phyloP scores from a whole-genome alignment of 2,113 vertebrate genomes.

The Cyanocitta stelleri region DNA sequence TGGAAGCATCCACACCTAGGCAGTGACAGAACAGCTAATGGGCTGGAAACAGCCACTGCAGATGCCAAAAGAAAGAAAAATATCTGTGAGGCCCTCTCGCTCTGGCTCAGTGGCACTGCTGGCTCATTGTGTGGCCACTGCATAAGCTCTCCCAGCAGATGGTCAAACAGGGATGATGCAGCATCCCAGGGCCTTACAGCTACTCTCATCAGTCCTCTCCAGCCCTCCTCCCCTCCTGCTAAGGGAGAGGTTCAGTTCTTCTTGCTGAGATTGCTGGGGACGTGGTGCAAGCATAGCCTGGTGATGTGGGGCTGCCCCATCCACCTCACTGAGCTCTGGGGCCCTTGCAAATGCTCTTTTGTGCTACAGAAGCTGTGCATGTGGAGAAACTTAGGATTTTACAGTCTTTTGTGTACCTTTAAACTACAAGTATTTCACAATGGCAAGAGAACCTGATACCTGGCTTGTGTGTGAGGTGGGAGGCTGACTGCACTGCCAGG shows the following conservation, averaged over 20 bases:
- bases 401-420: background rate
- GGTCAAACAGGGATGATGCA: background rate
- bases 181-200: background rate
- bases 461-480: background rate
- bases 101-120: background rate
- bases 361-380: background rate
- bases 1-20: conserved; percentile 19
- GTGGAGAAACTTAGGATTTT: background rate
- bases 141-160: accelerated
- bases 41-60: background rate
- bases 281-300: background rate
- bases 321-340: background rate
- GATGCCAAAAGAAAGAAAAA: background rate
- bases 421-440: background rate
- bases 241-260: background rate
- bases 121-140: background rate
- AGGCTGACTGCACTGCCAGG: background rate
- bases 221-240: background rate
- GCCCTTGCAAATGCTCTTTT: background rate
- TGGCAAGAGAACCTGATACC: background rate
- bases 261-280: background rate
- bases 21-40: background rate
- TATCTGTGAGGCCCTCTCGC: background rate
- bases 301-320: accelerated
- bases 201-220: background rate